These are phyloP conservation scores for Phaonia tiefii DNA, from an alignment of 2,888 invertebrate genomes.

Conservation along the genomic window DNA sequence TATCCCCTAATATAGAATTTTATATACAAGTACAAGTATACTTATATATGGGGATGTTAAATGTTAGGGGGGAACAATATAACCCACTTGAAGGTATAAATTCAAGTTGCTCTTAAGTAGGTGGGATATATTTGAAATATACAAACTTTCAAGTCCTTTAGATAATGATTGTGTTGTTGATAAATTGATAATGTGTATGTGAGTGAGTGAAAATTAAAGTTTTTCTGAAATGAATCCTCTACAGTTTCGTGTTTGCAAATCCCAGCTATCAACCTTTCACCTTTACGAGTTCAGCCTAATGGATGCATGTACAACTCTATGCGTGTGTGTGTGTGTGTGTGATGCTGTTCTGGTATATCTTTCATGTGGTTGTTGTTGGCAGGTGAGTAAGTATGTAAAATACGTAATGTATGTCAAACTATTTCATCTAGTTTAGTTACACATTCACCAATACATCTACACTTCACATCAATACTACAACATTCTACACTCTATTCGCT, in stretches of 20 bases:
- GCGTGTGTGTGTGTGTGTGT: neutral
- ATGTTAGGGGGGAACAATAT: too few species aligned
- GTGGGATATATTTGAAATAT: too few species aligned
- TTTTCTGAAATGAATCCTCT: neutral
- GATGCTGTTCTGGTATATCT: neutral
- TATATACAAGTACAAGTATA: too few species aligned
- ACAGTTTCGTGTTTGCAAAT: neutral
- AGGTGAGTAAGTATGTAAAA: conserved; percentile 32
- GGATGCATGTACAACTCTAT: neutral
- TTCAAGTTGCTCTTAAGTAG: too few species aligned
- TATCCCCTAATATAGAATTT: too few species aligned
- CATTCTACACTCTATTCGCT: too few species aligned
- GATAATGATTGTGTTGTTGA: conserved; percentile 9
- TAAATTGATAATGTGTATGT: neutral
- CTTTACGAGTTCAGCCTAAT: conserved; percentile 23
- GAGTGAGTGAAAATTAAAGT: neutral
- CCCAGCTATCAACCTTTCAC: conserved; percentile 16
- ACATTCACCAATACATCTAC: neutral
- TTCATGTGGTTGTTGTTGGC: conserved; percentile 30
- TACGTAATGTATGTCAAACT: conserved; percentile 39
- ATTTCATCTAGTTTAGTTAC: conserved; percentile 35
- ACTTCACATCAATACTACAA: too few species aligned
- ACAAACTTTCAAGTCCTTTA: too few species aligned
- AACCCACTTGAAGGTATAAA: too few species aligned
- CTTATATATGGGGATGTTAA: too few species aligned